Conservation (phyloP, 1,140 invertebrate species). For the Adelges cooleyi region DNA sequence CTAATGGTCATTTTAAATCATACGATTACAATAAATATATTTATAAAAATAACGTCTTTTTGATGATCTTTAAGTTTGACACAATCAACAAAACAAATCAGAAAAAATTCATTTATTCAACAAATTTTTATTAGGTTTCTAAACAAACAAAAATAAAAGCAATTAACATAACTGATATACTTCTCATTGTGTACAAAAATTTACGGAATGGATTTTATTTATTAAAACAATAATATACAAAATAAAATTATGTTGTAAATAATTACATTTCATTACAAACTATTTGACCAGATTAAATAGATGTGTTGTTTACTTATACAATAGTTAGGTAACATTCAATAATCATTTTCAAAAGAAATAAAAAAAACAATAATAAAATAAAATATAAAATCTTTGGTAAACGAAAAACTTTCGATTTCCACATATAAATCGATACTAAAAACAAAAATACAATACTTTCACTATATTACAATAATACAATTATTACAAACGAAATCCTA, state of each 20-base stretch:
- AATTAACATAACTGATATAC: conserved; percentile 20
- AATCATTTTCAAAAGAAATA: background rate
- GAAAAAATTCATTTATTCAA: too few relatives aligned
- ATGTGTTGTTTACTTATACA: conserved; percentile 3
- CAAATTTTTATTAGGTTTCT: too few relatives aligned
- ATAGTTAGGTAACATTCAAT: conserved; percentile 22
- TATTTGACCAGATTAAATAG: conserved; percentile 22
- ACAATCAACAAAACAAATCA: too few relatives aligned
- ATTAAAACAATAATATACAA: conserved; percentile 27
- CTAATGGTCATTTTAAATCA: too few relatives aligned
- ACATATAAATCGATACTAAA: too few relatives aligned
- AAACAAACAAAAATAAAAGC: background rate
- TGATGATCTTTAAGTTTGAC: too few relatives aligned
- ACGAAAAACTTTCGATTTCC: background rate
- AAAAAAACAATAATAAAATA: conserved; percentile 9
- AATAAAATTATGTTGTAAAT: background rate
- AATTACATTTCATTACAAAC: background rate
- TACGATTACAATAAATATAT: too few relatives aligned
- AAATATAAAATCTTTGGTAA: conserved; percentile 24
- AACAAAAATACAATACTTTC: too few relatives aligned
- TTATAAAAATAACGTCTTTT: too few relatives aligned
- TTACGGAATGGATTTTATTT: background rate
- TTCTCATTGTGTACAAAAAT: conserved; percentile 26
- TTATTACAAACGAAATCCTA: too few relatives aligned
- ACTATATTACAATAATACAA: too few relatives aligned